Base-by-base conservation (phyloP, 2,113 vertebrate genomes). In the Callaeas wilsoni region DNA sequence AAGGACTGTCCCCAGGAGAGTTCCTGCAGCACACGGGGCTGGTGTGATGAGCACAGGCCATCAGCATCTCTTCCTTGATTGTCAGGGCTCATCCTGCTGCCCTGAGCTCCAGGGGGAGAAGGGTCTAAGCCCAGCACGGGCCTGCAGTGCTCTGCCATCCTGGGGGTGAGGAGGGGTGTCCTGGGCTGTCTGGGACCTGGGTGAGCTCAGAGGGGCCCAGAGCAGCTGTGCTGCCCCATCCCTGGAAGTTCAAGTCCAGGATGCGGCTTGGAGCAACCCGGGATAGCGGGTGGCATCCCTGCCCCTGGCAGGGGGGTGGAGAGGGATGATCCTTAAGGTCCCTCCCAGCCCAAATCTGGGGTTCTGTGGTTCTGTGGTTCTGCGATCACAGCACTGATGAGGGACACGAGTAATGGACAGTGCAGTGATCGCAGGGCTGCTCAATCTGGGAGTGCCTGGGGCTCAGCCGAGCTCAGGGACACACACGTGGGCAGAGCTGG, bases 341-440 rank as follows among this genome's bases (percentile, higher is more conserved):
- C 21, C 26, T 47, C 14, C 30, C 30, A 41, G 1, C 14, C 39
- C 63, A 69, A 3, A 16, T 0, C 9, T 30, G 63, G 37, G 15
- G 23, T 17, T n/a, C 39, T 55, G 41, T 21, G n/a, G 12, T 23
- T 41, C 69, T 53, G 55, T n/a, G n/a, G 12, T 23, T 41, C 69
- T 53, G 55, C 30, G 55, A 5, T 26, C 41, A 0, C 1, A 8
- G 70, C 65, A 5, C 4, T 18, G 55, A 10, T 7, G 46, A 8
- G 2, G 5, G 20, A 14, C 37, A 14, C 0, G 2, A 57, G 25
- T 3, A 4, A 12, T 0, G 52, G 64, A 2, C 10, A 22, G 60
- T 4, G 53, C 44, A 21, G 47, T 23, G 2, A 0, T 11, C 30
- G 2, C 2, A 20, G 44, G 16, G 29, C 53, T 44, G 83, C 10